Base-by-base conservation (phyloP, 2,113 vertebrate species). In the Sarotherodon lohbergeri region DNA sequence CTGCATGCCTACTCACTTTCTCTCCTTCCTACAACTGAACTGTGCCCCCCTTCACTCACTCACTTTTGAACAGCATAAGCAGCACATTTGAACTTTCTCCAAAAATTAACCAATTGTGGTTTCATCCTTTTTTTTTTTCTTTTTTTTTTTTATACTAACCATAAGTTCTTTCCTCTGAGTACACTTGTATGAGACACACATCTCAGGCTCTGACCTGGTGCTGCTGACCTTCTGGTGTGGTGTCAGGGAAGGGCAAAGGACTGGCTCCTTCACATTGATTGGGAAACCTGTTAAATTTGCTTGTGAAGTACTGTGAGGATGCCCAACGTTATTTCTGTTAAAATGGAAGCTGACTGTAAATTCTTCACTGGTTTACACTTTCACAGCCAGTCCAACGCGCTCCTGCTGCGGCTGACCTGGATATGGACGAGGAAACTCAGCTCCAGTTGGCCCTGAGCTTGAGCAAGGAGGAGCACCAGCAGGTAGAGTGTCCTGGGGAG, bases 391-490 rank as follows among this genome's bases (percentile, higher is more conserved):
- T 79, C n/a, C 90, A 83, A 14, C 83, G 41, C 10, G 50, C 87
- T 36, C 79, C 88, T 22, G 55, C 57, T 50, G 54, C 50, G 16
- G 10, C 50, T 16, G 9, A 81, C 2, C 1, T 88, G 86, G 95
- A 96, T 7, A 94, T 96, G 94, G 96, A 97, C 29, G 96, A 97
- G 50, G 96, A 97, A 4, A 84, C 92, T 32, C 96, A 97, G 92
- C 94, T 97, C n/a, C 90, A 96, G 89, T 89, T 97, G 39, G 96
- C 96, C 9, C 57, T 97, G 90, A 96, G 71, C 90, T 94, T 97
- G 87, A 97, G 96, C 92, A 96, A 97, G 73, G 96, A 97, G 92
- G 95, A 93, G 76, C 96, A 96, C 90, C 94, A 96, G 80, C 95
- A 96, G 96, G 96, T 97, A 94, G 10, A 19, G 5, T 27, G 73